phyloP scores from a whole-genome alignment of 2,888 invertebrate genomes.

The Neoascia interrupta region DNA sequence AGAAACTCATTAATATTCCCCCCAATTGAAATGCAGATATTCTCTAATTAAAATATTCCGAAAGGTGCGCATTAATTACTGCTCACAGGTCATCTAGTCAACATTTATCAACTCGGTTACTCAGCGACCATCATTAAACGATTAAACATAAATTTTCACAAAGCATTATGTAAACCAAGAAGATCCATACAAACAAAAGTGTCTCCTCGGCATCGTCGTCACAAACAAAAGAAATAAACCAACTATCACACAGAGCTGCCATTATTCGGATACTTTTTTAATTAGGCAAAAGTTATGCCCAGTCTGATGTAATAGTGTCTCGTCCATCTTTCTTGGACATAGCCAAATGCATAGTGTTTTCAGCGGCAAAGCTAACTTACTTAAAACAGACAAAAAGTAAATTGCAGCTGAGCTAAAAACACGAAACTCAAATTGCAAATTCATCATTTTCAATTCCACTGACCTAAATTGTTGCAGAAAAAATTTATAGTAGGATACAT shows the following conservation, averaged over 20 bases:
- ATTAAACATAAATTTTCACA: constrained; percentile 25
- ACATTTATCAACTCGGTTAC: constrained; percentile 10
- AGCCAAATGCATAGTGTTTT: constrained; percentile 10
- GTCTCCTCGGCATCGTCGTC: constrained; percentile 19
- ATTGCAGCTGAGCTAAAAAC: constrained; percentile 5
- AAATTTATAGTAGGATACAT: not conserved
- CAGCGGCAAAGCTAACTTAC: not conserved
- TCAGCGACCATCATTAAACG: constrained; percentile 19
- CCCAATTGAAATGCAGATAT: not conserved
- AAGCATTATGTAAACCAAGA: constrained; percentile 24
- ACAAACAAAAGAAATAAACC: constrained; percentile 30
- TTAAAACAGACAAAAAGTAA: no score
- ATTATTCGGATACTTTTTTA: constrained; percentile 43
- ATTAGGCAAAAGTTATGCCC: constrained; percentile 50
- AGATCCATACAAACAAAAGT: constrained; percentile 7
- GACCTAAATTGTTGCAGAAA: constrained; percentile 57
- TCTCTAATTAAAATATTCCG: constrained; percentile 8
- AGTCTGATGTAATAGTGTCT: constrained; percentile 27
- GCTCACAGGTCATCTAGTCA: not conserved
- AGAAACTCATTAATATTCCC: not conserved
- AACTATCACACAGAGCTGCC: constrained; percentile 18
- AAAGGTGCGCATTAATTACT: not conserved
- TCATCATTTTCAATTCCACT: constrained; percentile 53
- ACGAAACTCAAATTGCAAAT: constrained; percentile 40
- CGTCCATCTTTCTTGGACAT: constrained; percentile 17